These are phyloP conservation scores for Zaprionus inermis DNA, from an alignment of 1,140 invertebrate species.

Conservation along the genomic window DNA sequence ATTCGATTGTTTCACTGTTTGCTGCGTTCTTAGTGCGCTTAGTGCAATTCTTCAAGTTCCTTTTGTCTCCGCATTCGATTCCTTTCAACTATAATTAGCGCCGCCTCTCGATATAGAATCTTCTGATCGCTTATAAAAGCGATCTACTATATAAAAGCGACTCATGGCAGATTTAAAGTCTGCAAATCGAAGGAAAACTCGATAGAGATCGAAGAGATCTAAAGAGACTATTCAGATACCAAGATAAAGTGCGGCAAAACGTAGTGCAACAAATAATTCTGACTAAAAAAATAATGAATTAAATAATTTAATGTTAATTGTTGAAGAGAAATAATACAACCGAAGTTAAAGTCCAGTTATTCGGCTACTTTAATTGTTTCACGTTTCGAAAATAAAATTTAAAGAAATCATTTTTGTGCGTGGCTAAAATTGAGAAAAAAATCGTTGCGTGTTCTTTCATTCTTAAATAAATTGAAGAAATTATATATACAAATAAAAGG, in stretches of 20 bases:
- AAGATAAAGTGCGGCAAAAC: slow-evolving; percentile 37
- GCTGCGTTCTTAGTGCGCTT: slow-evolving; percentile 2
- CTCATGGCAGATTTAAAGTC: slow-evolving; percentile 43
- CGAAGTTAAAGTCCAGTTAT: not conserved
- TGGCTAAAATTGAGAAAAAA: slow-evolving; percentile 60
- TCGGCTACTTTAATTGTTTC: slow-evolving; percentile 54
- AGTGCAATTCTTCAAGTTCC: slow-evolving; percentile 36
- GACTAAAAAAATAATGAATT: slow-evolving; percentile 31
- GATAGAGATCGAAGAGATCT: slow-evolving; percentile 65
- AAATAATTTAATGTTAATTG: slow-evolving; percentile 49
- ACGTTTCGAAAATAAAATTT: slow-evolving; percentile 54
- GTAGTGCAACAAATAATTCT: slow-evolving; percentile 37
- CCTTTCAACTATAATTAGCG: slow-evolving; percentile 58
- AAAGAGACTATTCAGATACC: slow-evolving; percentile 3
- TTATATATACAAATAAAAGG: slow-evolving; percentile 20
- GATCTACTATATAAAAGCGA: slow-evolving; percentile 62
- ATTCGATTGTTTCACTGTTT: slow-evolving; percentile 23
- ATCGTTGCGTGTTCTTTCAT: slow-evolving; percentile 49
- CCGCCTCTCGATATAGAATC: slow-evolving; percentile 22
- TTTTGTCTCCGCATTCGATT: slow-evolving; percentile 20
- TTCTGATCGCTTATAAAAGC: not conserved
- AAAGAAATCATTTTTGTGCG: slow-evolving; percentile 61
- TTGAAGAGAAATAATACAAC: slow-evolving; percentile 22
- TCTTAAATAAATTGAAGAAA: slow-evolving; percentile 23
- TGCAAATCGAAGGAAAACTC: slow-evolving; percentile 57